Base-by-base conservation (phyloP, 2,888 invertebrate genomes). In the Alentia gelatinosa region DNA sequence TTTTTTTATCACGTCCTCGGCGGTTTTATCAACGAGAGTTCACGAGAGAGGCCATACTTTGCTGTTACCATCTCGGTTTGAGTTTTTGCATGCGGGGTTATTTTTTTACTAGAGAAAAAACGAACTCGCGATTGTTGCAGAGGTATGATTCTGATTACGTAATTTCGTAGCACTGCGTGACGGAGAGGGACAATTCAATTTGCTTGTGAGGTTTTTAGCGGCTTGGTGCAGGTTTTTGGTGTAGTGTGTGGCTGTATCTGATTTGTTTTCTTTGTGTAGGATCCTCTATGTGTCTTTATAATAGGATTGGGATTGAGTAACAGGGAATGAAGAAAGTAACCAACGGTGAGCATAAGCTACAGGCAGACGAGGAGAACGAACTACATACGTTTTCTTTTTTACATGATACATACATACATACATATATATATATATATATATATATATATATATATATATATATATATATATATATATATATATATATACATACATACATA, bases 111-210 rank as follows among this genome's bases (percentile, higher is more conserved):
- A 68, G 68, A 30, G 26, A 30, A 30, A 30, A 68, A 35, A 79
- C 79, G 26, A 23, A 26, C n/a, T 26, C 79, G 19, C 79, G 39
- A 79, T 79, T 79, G 79, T 35, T 79, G 37, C 35, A 37, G 23
- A 68, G 68, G 39, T 79, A 79, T 79, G 23, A 79, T 79, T 79
- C 37, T 79, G 79, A 79, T 79, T 74, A 19, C 15, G 39, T 39
- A 4, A n/a, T 79, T 35, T 79, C 19, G 39, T 79, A 39, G 35
- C 12, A 79, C 5, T 39, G 79, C 79, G 79, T 79, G 39, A 74
- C 39, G 39, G 5, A 37, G n/a, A 39, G 79, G 37, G 79, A 19
- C 79, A 19, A 79, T 39, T 37, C 79, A 23, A 19, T 39, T 79
- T 37, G 37, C 23, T 79, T 37, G 39, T 79, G 3, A n/a, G 39